These are phyloP conservation scores for Patella depressa DNA, from an alignment of 2,888 invertebrate genomes.

Conservation along the genomic window DNA sequence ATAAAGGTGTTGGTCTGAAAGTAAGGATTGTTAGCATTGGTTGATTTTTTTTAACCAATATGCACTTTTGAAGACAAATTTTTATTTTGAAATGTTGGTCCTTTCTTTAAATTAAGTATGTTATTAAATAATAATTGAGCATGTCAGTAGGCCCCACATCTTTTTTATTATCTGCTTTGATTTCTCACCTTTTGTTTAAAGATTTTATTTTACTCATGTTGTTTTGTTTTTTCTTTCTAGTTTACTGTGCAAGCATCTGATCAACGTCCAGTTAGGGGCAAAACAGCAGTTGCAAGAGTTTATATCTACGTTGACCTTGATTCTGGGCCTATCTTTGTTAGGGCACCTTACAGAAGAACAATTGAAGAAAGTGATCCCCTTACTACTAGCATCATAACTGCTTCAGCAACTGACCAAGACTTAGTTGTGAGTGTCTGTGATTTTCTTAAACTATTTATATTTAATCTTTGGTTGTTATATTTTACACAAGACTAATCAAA, in stretches of 20 bases:
- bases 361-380: conserved; percentile 2
- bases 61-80: too few species aligned
- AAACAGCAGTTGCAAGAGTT: neutral
- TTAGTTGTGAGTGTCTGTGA: conserved; percentile 1
- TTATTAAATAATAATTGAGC: too few species aligned
- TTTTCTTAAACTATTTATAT: neutral
- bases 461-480: neutral
- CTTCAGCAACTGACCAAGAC: conserved; percentile 12
- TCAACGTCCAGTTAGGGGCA: neutral
- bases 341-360: neutral
- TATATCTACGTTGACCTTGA: conserved; percentile 11
- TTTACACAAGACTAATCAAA: neutral
- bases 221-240: too few species aligned
- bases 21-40: too few species aligned
- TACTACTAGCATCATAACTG: neutral
- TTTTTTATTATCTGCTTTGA: too few species aligned
- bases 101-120: too few species aligned
- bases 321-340: conserved; percentile 8
- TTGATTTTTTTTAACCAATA: too few species aligned
- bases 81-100: too few species aligned
- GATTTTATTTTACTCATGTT: too few species aligned
- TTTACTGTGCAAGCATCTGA: neutral
- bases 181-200: too few species aligned
- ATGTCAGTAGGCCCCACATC: too few species aligned
- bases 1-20: too few species aligned